Percentiles rank a stretch among this genome's conserved stretches.
Conservation (phyloP, 2,888 invertebrate species). For the Papilio elwesi region DNA sequence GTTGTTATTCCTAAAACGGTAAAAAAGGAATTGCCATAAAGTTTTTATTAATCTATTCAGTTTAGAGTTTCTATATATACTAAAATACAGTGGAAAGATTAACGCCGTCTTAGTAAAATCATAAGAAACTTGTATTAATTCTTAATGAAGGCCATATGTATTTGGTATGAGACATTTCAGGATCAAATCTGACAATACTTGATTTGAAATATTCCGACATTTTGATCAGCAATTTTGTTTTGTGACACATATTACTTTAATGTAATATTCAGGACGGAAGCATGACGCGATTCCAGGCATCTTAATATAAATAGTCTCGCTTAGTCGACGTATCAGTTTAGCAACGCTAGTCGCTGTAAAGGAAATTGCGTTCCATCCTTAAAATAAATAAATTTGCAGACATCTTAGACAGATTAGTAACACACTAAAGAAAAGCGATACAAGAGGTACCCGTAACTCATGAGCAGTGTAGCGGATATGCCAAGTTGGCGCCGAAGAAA, state of each 20-base stretch:
- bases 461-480: background rate
- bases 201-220: background rate
- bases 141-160: too few relatives aligned
- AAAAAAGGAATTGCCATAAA: too few relatives aligned
- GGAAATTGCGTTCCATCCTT: slow-evolving; percentile 8
- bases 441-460: background rate
- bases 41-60: too few relatives aligned
- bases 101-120: too few relatives aligned
- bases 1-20: too few relatives aligned
- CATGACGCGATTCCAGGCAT: background rate
- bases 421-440: too few relatives aligned
- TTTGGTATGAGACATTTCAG: too few relatives aligned
- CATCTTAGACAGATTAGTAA: background rate
- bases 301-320: slow-evolving; percentile 21
- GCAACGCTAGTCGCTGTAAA: background rate
- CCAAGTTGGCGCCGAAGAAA: too few relatives aligned
- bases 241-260: background rate
- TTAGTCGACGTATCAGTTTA: slow-evolving; percentile 31
- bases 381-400: slow-evolving; percentile 11
- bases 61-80: too few relatives aligned
- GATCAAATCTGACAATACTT: too few relatives aligned
- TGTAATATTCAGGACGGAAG: slow-evolving; percentile 19
- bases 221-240: background rate
- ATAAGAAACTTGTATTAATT: too few relatives aligned
- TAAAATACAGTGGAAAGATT: too few relatives aligned